Conservation (phyloP, 2,888 invertebrate genomes). For the Xestia c-nigrum region DNA sequence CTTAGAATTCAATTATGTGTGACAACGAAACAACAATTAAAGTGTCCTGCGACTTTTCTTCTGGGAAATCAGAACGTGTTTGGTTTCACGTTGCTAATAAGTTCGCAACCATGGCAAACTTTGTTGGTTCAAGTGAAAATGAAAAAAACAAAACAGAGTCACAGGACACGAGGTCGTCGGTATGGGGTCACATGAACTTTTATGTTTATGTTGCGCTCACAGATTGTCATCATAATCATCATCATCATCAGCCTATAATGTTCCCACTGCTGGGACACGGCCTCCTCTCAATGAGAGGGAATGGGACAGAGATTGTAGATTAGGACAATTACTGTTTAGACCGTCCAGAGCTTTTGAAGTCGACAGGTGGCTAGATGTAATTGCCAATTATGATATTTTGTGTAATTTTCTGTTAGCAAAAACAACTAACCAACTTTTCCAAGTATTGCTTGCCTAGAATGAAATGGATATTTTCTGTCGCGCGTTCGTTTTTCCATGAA, state of each 20-base stretch:
- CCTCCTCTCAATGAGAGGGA: too few species aligned
- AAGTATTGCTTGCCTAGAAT: background rate
- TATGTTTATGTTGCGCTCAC: conserved; percentile 12
- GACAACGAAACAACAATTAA: conserved; percentile 40
- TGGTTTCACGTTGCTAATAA: conserved; percentile 47
- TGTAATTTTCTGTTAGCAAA: background rate
- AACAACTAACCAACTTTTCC: background rate
- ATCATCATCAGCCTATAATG: too few species aligned
- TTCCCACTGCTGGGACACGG: too few species aligned
- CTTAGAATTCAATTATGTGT: conserved; percentile 43
- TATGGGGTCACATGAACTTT: conserved; percentile 7
- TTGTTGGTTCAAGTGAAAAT: conserved; percentile 36
- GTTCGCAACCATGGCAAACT: conserved; percentile 30
- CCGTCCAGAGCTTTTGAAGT: conserved; percentile 2
- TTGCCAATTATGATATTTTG: conserved; percentile 12
- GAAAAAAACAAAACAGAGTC: conserved; percentile 31
- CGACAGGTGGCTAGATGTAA: conserved; percentile 3
- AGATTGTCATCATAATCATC: too few species aligned
- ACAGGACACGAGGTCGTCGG: conserved; percentile 5
- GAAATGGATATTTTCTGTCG: background rate
- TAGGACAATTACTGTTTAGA: conserved; percentile 10
- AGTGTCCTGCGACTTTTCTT: conserved; percentile 38
- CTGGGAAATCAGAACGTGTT: conserved; percentile 53
- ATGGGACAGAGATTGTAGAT: too few species aligned
- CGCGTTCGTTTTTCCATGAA: conserved; percentile 3